Evolutionary conservation across 2,797 vertebrate genomes (phyloP), one percentile per base, ranked within the genome.

Genomic region (Urophycis tenuis): DNA sequence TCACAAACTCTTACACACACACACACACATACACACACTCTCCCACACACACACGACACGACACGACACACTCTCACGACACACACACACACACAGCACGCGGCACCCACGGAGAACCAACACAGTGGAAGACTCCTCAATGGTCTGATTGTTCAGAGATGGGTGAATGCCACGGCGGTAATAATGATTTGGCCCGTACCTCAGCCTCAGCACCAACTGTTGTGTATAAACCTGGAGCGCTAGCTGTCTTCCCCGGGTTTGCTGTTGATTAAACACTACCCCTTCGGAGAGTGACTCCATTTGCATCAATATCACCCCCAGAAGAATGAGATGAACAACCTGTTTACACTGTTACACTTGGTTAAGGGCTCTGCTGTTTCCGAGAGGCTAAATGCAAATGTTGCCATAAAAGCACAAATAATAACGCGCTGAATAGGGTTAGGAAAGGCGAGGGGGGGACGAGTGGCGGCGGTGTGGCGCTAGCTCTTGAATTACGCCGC

Each of bases 141-240:
- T 22, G 53, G 53, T 80, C 77, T 78, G 82, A 78, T 36, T 74
- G 79, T 84, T 85, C 74, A 77, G 75, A 77, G 81, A 80, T 33
- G 77, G 53, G n/a, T 25, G n/a, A n/a, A 25, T 60, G 53, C 53
- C 53, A 60, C 19, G 22, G 6, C 25, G 53, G 53, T 60, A 25
- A 25, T 60, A 60, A 60, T 60, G 53, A 25, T 60, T 60, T 60
- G 53, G 53, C 53, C 53, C 53, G 22, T 25, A 25, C 53, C 53
- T n/a, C 53, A n/a, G 53, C 53, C 53, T 25, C 53, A 25, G 25
- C 10, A n/a, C 53, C 53, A 60, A 60, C 53, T 60, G 53, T 60
- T 60, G 53, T 49, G 45, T 22, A 49, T 19, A 19, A 25, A n/a
- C 53, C n/a, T n/a, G 1, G 8, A 60, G 45, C 45, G 19, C 3